Evolutionary conservation across 2,888 invertebrate genomes (phyloP).

Genomic region (Proisotoma minuta): DNA sequence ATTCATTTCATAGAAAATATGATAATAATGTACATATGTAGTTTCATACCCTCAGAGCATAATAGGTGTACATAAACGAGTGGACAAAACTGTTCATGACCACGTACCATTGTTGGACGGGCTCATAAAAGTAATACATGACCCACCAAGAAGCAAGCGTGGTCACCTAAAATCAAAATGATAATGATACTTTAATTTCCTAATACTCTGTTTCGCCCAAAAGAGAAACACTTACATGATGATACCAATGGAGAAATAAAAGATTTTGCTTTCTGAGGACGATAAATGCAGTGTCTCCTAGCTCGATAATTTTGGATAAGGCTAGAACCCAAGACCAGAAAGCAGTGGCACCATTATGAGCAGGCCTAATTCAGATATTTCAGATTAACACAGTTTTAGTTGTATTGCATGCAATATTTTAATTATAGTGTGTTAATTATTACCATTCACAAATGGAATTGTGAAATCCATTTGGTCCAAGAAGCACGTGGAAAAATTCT

Average conservation of each 20-base stretch:
- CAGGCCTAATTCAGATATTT: slow-evolving; percentile 25
- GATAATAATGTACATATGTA: not conserved
- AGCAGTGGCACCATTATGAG: slow-evolving; percentile 41
- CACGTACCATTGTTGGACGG: slow-evolving; percentile 40
- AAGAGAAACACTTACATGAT: no score
- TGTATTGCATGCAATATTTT: not conserved
- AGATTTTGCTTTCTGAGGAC: slow-evolving; percentile 42
- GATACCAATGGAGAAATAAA: slow-evolving; percentile 43
- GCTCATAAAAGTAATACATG: slow-evolving; percentile 43
- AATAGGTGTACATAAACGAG: slow-evolving; percentile 40
- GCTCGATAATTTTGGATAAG: slow-evolving; percentile 38
- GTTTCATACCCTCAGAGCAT: slow-evolving; percentile 24
- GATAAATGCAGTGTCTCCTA: slow-evolving; percentile 43
- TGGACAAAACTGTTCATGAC: slow-evolving; percentile 41
- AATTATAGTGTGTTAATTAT: not conserved
- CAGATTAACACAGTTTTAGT: not conserved
- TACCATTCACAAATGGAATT: slow-evolving; percentile 44
- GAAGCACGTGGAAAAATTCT: slow-evolving; percentile 37
- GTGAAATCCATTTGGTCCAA: slow-evolving; percentile 39
- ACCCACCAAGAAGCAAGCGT: slow-evolving; percentile 44
- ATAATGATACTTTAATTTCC: no score
- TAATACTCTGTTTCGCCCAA: no score
- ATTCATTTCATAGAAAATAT: not conserved
- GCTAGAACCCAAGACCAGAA: slow-evolving; percentile 40
- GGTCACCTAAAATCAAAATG: no score